Conservation (phyloP, 1,140 invertebrate genomes). For the Cryptotermes secundus region DNA sequence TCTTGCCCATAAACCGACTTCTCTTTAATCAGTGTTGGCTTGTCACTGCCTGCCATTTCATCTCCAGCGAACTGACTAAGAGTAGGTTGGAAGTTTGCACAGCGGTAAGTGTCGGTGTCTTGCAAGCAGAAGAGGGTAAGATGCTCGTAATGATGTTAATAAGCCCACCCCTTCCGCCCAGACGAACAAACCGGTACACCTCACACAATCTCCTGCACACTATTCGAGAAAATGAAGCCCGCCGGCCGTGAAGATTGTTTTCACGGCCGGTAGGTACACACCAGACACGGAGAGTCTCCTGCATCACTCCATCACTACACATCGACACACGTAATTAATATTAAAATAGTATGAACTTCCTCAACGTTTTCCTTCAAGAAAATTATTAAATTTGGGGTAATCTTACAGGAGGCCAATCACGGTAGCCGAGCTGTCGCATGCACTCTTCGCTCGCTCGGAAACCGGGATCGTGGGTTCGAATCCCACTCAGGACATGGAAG, state of each 20-base stretch:
- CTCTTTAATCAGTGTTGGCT: background rate
- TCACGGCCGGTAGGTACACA: background rate
- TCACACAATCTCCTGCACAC: background rate
- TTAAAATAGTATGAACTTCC: too few relatives aligned
- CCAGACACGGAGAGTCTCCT: too few relatives aligned
- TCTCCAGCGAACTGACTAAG: background rate
- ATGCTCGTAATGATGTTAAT: background rate
- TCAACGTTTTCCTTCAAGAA: too few relatives aligned
- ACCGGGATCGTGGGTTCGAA: too few relatives aligned
- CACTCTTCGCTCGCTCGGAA: too few relatives aligned
- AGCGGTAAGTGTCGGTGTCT: background rate
- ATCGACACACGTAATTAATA: too few relatives aligned
- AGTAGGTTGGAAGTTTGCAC: background rate
- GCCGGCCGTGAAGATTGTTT: background rate
- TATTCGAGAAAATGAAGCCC: background rate
- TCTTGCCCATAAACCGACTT: background rate
- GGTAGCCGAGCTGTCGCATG: too few relatives aligned
- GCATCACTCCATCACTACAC: too few relatives aligned
- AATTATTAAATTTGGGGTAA: too few relatives aligned
- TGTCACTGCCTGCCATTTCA: background rate
- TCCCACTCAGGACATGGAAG: too few relatives aligned
- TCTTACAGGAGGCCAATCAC: too few relatives aligned
- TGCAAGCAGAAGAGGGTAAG: background rate
- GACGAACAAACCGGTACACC: background rate
- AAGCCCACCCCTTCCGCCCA: background rate